Conservation (phyloP, 1,140 invertebrate genomes). For the Bombus consobrinus region DNA sequence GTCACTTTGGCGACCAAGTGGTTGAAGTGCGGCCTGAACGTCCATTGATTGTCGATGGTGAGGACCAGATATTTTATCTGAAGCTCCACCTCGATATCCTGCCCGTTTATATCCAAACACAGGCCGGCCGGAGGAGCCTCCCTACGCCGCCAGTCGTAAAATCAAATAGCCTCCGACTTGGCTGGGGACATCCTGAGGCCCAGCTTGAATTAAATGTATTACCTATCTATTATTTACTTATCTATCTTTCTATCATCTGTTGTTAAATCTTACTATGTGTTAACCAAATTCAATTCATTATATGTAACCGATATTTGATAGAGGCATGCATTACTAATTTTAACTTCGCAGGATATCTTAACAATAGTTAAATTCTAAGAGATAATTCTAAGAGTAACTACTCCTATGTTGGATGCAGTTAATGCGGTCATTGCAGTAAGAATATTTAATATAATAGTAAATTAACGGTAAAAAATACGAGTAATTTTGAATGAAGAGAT, state of each 20-base stretch:
- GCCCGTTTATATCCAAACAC: no score
- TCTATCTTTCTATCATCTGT: background rate
- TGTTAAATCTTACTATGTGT: background rate
- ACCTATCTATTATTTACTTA: background rate
- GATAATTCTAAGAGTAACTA: background rate
- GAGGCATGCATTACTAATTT: background rate
- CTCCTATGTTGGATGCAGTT: background rate
- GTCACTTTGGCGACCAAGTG: no score
- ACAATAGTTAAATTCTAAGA: slow-evolving; percentile 3
- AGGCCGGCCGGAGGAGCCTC: no score
- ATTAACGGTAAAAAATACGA: background rate
- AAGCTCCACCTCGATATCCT: no score
- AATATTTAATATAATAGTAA: background rate
- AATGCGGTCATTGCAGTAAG: slow-evolving; percentile 10
- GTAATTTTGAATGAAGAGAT: background rate
- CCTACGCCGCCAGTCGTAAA: no score
- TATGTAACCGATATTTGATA: background rate
- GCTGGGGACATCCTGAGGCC: no score
- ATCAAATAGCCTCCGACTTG: no score
- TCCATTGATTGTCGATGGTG: no score
- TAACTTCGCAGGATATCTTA: slow-evolving; percentile 18
- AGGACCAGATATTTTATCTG: no score
- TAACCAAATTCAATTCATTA: background rate
- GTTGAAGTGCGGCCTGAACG: no score
- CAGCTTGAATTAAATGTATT: background rate